Conservation (phyloP, 1,140 invertebrate species). For the Neocloeon triangulifer region DNA sequence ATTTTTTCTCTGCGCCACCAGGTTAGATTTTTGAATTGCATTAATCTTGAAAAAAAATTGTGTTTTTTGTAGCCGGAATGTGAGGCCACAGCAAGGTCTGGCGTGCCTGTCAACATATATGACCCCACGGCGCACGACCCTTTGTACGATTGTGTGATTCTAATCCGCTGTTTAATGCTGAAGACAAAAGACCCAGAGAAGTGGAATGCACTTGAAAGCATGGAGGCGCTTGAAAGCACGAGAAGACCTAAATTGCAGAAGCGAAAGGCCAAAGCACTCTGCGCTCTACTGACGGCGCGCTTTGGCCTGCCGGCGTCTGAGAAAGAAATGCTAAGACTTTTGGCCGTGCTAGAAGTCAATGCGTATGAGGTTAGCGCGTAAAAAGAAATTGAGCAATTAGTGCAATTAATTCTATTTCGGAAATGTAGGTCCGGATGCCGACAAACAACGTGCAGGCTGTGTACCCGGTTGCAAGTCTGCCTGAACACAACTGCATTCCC, state of each 20-base stretch:
- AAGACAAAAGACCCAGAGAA: slow-evolving; percentile 10
- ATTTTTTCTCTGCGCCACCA: slow-evolving; percentile 4
- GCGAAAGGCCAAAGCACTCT: slow-evolving; percentile 10
- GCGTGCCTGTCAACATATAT: neutral
- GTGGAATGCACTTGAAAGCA: slow-evolving; percentile 7
- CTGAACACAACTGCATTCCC: slow-evolving; percentile 16
- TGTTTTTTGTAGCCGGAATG: too few species aligned
- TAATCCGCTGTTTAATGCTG: slow-evolving; percentile 12
- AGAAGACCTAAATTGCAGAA: slow-evolving; percentile 10
- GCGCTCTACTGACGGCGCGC: slow-evolving; percentile 9
- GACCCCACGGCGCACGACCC: slow-evolving; percentile 1
- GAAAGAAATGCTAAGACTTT: slow-evolving; percentile 13
- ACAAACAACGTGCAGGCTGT: slow-evolving; percentile 10
- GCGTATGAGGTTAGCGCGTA: slow-evolving; percentile 10
- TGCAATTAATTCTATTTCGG: too few species aligned
- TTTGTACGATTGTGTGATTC: slow-evolving; percentile 8
- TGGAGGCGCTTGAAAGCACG: slow-evolving; percentile 8
- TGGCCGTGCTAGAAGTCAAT: slow-evolving; percentile 16
- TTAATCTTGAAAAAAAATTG: too few species aligned
- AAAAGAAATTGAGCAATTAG: too few species aligned
- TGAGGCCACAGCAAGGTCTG: neutral
- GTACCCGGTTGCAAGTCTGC: slow-evolving; percentile 12
- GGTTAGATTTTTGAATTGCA: too few species aligned
- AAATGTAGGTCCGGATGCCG: slow-evolving; percentile 8
- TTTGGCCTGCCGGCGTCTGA: slow-evolving; percentile 5